Evolutionary conservation across 2,888 invertebrate species (phyloP), one percentile per base, ranked within the genome.

Genomic region (Drosophila gaucha): DNA sequence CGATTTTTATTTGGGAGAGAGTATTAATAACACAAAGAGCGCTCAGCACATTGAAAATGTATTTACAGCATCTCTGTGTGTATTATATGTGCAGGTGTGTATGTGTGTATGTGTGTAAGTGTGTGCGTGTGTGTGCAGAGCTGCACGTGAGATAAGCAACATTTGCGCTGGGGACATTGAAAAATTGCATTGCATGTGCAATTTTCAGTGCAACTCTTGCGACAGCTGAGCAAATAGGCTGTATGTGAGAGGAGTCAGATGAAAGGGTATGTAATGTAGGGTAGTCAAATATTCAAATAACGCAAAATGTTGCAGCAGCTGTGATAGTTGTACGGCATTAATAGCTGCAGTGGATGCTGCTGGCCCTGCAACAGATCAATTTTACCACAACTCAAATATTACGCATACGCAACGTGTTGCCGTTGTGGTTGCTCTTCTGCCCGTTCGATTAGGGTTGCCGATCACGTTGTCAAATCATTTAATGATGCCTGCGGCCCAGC

Each of bases 111-210:
- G 30, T 18, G 6, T 20, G n/a, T n/a, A n/a, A n/a, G n/a, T n/a
- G n/a, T n/a, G n/a, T n/a, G n/a, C n/a, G n/a, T 28, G 6, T 28
- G 28, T 28, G 28, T 35, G 52, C n/a, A 18, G 38, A 38, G 46
- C n/a, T 41, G 80, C 80, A 78, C 80, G 82, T 82, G 79, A 78
- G 83, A 86, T 84, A 86, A 84, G 80, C 73, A 55, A 44, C 54
- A 73, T 78, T 63, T 63, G 20, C 41, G 14, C 16, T 22, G 52
- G 18, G 64, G 60, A 68, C 72, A 68, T 65, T 75, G 74, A 59
- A 68, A 58, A 69, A 75, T 74, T 68, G 66, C 60, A 39, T 36
- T 49, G 60, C 66, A 62, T 31, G 60, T 58, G 51, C 54, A 59
- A 63, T 56, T 59, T 60, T 41, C 66, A 33, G 22, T 43, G 18